Evolutionary conservation across 2,113 vertebrate species (phyloP).

Genomic region (Tympanuchus pallidicinctus): DNA sequence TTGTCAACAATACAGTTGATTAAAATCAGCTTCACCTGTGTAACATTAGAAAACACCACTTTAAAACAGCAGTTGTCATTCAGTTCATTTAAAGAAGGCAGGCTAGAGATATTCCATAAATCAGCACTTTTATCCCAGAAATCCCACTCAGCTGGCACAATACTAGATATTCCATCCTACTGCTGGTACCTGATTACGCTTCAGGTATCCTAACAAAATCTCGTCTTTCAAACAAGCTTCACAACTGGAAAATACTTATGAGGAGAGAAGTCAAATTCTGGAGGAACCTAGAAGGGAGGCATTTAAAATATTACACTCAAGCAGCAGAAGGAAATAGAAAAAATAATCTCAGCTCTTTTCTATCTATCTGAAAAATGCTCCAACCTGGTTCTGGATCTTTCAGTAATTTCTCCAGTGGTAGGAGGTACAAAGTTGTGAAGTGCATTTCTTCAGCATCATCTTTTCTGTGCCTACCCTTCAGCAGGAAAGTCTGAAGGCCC

Average conservation of each 20-base stretch:
- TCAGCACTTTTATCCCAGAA: slow-evolving; percentile 42
- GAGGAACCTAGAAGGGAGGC: slow-evolving; percentile 83
- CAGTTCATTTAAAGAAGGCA: slow-evolving; percentile 18
- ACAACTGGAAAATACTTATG: slow-evolving; percentile 98
- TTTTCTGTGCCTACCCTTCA: neutral
- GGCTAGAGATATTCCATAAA: slow-evolving; percentile 48
- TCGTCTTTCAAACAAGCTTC: slow-evolving; percentile 89
- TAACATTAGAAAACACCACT: slow-evolving; percentile 70
- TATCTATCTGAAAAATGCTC: neutral
- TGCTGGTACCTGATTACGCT: neutral
- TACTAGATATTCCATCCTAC: neutral
- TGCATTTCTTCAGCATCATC: neutral
- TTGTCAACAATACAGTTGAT: slow-evolving; percentile 55
- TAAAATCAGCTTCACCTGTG: slow-evolving; percentile 47
- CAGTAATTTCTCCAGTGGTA: fast-evolving
- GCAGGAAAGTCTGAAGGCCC: neutral
- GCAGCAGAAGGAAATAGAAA: neutral
- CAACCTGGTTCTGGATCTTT: neutral
- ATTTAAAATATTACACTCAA: neutral
- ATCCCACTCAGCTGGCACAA: neutral
- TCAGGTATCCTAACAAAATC: neutral
- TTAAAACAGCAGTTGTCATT: slow-evolving; percentile 77
- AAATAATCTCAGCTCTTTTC: neutral
- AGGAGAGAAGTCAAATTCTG: slow-evolving; percentile 97
- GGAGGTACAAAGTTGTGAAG: neutral